Evolutionary conservation across 2,113 vertebrate genomes (phyloP), one percentile per base, ranked within the genome.

Genomic region (Procavia capensis): DNA sequence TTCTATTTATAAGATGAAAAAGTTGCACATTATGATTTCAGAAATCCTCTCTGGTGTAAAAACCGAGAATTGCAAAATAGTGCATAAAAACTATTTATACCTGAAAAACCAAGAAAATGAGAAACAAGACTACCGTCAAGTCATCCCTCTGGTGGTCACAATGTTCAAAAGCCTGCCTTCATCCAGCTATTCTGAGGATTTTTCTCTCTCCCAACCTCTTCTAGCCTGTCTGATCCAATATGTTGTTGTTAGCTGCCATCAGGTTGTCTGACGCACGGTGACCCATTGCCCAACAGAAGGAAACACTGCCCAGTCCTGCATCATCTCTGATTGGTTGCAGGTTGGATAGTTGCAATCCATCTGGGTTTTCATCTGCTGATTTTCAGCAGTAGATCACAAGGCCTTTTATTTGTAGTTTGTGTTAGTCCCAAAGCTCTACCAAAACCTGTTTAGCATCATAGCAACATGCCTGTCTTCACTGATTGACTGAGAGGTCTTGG

Each of bases 91-190:
- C 3, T 78, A 1, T 61, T 78, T 61, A 45, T 17, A 34, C 34
- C 57, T 36, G 66, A 72, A 95, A 95, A 81, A 82, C 29, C 22
- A 29, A 47, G 36, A n/a, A 50, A 81, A 86, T 36, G 43, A 90
- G n/a, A 95, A 54, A 39, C 31, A 54, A 68, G 10, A n/a, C 17
- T 85, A 43, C 59, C 34, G 27, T 70, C 3, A 83, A 94, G 74
- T 45, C 79, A 45, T 95, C 57, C 61, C 74, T 94, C 79, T 86
- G 31, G 74, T 93, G 45, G 95, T 74, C 72, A 79, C 20, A 29
- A 61, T 24, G 22, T 54, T 85, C 41, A 86, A 72, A 88, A 50
- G 22, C 16, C 34, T 43, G 5, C 29, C 20, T 39, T 88, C 39
- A 41, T 74, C 75, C 17, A 61, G 22, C 19, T 31, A 9, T 29